Evolutionary conservation across 2,797 vertebrate species (phyloP), one percentile per base, ranked within the genome.

Genomic region (Phyllotis vaccarum): DNA sequence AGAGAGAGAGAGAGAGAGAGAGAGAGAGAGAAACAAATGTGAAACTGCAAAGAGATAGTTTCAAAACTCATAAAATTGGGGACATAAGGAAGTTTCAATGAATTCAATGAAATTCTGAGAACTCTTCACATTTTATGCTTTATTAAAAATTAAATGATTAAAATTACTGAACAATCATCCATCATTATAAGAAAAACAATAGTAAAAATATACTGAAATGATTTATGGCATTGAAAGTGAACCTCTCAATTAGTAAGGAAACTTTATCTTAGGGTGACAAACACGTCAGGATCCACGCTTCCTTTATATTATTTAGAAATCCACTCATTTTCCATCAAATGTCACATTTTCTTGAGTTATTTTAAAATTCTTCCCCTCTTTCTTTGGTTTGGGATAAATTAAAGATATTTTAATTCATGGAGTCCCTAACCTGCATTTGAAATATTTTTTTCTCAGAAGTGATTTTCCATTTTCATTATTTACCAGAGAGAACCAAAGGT

Each of bases 101-200:
- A 91, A 75, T 83, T 5, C 49, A 54, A 78, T 37, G 34, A 60
- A 60, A 22, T 85, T 91, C 79, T 87, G 11, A 72, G 88, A 93
- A 72, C 5, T 86, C 60, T 83, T 16, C 81, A 60, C 1, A 62
- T 88, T 90, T 82, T 31, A 14, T 54, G 74, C 80, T 89, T 97
- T 95, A 94, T 96, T 92, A 92, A 90, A 93, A 96, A 86, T 80
- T 90, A 91, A 91, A 37, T 60, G 93, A 79, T 86, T 56, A 79
- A 88, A 91, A 81, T 52, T 64, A 17, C 70, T 88, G 12, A 89
- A 90, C 10, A 83, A 89, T 76, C 56, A 95, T 56, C 34, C 79
- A 7, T 86, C 80, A 21, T 86, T 27, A 90, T 86, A 93, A 75
- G 29, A 95, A 95, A 95, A 92, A 83, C 56, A 86, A 76, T 66